phyloP scores from a whole-genome alignment of 53 echinoderm and acorn worm genomes.

The Zoroaster sp. region DNA sequence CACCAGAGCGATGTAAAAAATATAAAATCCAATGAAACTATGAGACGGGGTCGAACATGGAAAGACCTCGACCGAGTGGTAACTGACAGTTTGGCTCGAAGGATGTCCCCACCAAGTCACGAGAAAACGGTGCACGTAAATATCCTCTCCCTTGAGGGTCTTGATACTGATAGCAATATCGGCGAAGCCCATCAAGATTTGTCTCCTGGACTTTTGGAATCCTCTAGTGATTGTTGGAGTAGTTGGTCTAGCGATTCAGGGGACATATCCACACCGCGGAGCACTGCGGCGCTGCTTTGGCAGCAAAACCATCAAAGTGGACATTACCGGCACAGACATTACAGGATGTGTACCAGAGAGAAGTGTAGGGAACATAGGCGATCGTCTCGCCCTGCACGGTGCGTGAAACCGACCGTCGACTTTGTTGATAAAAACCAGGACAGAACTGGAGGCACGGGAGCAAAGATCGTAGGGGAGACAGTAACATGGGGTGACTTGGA shows the following conservation, averaged over 20 bases:
- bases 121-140: background rate
- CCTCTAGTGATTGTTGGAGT: conserved; percentile 15
- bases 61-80: background rate
- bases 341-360: background rate
- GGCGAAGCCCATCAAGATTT: background rate
- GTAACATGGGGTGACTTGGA: background rate
- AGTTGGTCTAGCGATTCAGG: background rate
- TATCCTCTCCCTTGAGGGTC: background rate
- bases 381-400: background rate
- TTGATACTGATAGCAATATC: background rate
- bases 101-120: background rate
- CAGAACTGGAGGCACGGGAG: background rate
- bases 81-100: background rate
- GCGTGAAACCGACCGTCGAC: background rate
- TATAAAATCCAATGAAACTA: background rate
- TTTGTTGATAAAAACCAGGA: background rate
- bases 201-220: background rate
- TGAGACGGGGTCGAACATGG: background rate
- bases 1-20: background rate
- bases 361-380: background rate
- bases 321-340: background rate
- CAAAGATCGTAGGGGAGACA: background rate
- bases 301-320: background rate
- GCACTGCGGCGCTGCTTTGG: background rate
- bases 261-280: background rate